Conservation (phyloP, 2,888 invertebrate species). For the Adelognathus sp. region DNA sequence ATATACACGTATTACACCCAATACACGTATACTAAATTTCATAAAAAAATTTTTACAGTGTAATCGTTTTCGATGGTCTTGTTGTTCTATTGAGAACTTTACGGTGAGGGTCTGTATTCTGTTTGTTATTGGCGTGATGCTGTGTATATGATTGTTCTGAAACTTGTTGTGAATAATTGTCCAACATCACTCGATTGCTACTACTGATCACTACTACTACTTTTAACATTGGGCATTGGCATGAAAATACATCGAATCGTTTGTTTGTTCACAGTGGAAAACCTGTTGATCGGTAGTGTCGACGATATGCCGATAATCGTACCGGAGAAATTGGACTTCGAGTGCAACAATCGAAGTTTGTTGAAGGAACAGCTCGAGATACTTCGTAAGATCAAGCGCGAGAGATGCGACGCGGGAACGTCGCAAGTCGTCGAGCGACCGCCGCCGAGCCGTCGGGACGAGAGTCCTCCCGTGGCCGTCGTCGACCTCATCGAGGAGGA, state of each 20-base stretch:
- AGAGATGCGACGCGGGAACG: slow-evolving; percentile 23
- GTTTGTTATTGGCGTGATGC: no score
- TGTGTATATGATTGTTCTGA: no score
- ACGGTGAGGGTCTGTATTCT: no score
- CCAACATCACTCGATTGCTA: slow-evolving; percentile 15
- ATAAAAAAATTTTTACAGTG: no score
- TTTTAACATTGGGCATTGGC: slow-evolving; percentile 22
- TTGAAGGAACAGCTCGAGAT: slow-evolving; percentile 74
- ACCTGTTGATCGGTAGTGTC: slow-evolving; percentile 86
- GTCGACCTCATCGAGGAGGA: background rate
- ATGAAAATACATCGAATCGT: slow-evolving; percentile 11
- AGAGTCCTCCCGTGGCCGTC: background rate
- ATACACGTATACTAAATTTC: no score
- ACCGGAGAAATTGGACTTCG: slow-evolving; percentile 71
- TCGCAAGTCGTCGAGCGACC: slow-evolving; percentile 42
- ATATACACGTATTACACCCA: no score
- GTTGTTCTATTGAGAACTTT: no score
- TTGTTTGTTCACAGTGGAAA: slow-evolving; percentile 84
- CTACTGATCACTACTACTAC: slow-evolving; percentile 35
- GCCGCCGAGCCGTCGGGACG: background rate
- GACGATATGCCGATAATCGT: slow-evolving; percentile 73
- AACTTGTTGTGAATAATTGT: background rate
- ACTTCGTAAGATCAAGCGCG: slow-evolving; percentile 80
- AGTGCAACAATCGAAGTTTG: slow-evolving; percentile 69
- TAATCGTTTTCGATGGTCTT: no score